Evolutionary conservation across 2,888 invertebrate genomes (phyloP).

Genomic region (Andrena camellia): DNA sequence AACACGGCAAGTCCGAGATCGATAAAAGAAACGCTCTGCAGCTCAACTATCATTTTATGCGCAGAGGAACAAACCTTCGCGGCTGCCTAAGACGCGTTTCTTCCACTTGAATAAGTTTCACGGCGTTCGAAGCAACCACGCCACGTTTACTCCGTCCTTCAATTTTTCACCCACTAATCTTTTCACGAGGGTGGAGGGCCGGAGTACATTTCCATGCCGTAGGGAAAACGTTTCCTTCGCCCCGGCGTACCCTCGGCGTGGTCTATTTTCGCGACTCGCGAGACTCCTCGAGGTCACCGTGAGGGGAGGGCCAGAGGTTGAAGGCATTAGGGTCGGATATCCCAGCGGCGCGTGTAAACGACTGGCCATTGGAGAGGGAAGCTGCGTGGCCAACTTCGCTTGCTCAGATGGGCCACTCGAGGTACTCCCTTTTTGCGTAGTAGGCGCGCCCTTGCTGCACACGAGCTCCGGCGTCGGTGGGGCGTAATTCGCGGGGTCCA

Average conservation of each 20-base stretch:
- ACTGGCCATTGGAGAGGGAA: conserved; percentile 14
- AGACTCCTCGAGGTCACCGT: conserved; percentile 57
- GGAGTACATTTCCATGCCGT: conserved; percentile 40
- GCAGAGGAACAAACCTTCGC: too few relatives aligned
- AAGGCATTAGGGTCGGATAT: conserved; percentile 55
- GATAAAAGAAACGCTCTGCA: too few relatives aligned
- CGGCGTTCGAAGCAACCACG: conserved; percentile 9
- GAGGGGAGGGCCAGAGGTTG: conserved; percentile 26
- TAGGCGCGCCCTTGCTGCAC: not conserved
- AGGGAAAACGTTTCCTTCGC: conserved; percentile 2
- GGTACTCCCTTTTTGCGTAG: not conserved
- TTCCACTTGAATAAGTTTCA: not conserved
- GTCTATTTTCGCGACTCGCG: conserved; percentile 70
- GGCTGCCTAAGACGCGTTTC: too few relatives aligned
- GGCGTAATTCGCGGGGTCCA: too few relatives aligned
- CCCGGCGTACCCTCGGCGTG: conserved; percentile 36
- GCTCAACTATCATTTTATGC: too few relatives aligned
- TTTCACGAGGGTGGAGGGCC: conserved; percentile 53
- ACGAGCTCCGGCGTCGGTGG: too few relatives aligned
- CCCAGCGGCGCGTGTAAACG: conserved; percentile 54
- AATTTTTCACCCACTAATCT: conserved; percentile 63
- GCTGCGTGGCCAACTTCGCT: conserved; percentile 1
- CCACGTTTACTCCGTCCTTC: conserved; percentile 48
- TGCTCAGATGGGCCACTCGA: not conserved
- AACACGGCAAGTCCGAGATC: too few relatives aligned